Evolutionary conservation across 2,113 vertebrate genomes (phyloP).

Genomic region (Donacobius atricapilla): DNA sequence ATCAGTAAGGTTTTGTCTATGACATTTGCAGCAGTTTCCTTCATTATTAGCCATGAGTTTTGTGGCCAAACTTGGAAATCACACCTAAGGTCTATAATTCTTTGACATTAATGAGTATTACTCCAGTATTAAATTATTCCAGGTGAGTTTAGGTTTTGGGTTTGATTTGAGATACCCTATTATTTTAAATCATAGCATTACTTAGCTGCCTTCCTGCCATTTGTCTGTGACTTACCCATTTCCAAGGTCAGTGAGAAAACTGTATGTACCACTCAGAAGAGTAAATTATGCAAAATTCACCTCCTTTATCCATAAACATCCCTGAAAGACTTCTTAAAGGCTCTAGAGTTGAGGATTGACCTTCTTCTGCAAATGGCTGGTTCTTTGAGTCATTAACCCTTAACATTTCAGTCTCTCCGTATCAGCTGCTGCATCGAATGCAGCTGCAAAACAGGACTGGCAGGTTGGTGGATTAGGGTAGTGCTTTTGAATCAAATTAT

Average conservation of each 20-base stretch:
- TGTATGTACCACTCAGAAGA: background rate
- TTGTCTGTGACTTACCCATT: background rate
- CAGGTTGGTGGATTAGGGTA: background rate
- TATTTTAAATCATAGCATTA: background rate
- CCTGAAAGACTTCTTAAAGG: background rate
- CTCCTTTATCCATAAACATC: background rate
- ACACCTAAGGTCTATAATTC: background rate
- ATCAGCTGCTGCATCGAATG: background rate
- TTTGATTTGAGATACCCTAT: background rate
- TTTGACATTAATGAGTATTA: background rate
- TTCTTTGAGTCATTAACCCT: background rate
- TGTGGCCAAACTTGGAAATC: background rate
- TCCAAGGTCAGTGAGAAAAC: background rate
- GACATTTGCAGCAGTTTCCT: background rate
- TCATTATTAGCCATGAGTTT: background rate
- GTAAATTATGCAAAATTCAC: background rate
- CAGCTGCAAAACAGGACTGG: background rate
- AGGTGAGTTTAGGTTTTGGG: background rate
- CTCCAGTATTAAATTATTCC: background rate
- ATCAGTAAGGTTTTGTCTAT: background rate
- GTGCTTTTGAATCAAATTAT: background rate
- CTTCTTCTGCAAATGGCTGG: fast-evolving
- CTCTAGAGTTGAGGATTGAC: background rate
- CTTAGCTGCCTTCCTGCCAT: background rate
- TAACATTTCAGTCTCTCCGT: background rate